These are phyloP conservation scores for Garrulus glandarius DNA, from an alignment of 2,797 vertebrate genomes.

Conservation along the genomic window DNA sequence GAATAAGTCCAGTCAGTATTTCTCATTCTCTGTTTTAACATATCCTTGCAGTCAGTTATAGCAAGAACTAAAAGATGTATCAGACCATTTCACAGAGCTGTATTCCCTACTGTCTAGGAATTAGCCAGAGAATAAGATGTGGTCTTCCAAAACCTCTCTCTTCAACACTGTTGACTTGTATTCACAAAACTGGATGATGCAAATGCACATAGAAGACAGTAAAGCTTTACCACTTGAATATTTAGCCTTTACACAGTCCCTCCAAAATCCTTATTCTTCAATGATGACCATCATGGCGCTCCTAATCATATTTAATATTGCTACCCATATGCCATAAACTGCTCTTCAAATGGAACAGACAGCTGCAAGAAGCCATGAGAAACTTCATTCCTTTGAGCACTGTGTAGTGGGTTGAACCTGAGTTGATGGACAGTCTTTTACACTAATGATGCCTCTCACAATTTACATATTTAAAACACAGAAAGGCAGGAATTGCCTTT, in stretches of 20 bases:
- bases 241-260: background rate
- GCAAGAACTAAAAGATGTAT: background rate
- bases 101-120: background rate
- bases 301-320: background rate
- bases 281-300: background rate
- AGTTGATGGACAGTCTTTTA: no score
- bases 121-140: background rate
- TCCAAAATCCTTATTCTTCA: background rate
- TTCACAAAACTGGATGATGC: background rate
- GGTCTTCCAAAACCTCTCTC: background rate
- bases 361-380: background rate
- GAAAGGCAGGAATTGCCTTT: no score
- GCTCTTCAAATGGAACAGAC: background rate
- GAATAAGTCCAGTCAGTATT: background rate
- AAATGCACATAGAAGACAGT: rapidly evolving
- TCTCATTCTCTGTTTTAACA: background rate
- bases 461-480: no score
- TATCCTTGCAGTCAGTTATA: background rate
- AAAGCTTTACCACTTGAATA: background rate
- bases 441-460: no score
- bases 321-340: background rate
- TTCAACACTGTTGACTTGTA: background rate
- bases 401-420: no score
- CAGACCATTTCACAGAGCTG: background rate
- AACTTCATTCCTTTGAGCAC: background rate